Evolutionary conservation across 1,140 invertebrate genomes (phyloP), one percentile per base, ranked within the genome.

Genomic region (Samia ricini): DNA sequence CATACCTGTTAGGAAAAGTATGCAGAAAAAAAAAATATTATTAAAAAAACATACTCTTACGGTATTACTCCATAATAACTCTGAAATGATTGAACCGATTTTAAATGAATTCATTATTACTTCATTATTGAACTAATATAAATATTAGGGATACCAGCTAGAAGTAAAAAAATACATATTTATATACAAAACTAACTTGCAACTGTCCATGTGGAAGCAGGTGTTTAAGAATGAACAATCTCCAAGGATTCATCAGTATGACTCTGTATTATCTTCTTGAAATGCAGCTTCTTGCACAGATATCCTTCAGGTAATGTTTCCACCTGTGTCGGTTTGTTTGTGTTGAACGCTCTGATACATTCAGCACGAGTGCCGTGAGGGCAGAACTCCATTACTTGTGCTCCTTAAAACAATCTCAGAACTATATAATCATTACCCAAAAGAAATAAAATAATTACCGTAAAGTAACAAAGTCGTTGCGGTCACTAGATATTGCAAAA

Each of bases 161-260:
- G n/a, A n/a, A 29, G 6, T 29, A 8, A 29, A 29, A 8, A 8
- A 1, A 29, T 2, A 2, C 0, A 24, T n/a, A 33, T 3, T 56
- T 7, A 33, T 29, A 29, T 56, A 18, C 2, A 6, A 29, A 8
- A 57, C 77, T 68, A 81, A 95, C 94, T 99, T 99, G 93, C 98
- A 99, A 54, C 96, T 98, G 72, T 99, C 98, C 98, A 99, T 99
- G 82, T 99, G 98, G 81, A 99, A 99, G 85, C 98, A 99, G 0
- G 98, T 99, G 82, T 99, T 99, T 0, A 99, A 92, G 89, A 99
- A 99, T 49, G 98, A 99, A 86, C 98, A 99, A 83, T 99, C 98
- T 0, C 98, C 98, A 5, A 99, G 91, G 96, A 94, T 88, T 99
- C 98, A 86, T 99, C 98, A 0, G 98, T 99, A 83, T 99, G 98